These are phyloP conservation scores for Cacatua alba DNA, from an alignment of 2,113 vertebrate genomes.

Conservation along the genomic window DNA sequence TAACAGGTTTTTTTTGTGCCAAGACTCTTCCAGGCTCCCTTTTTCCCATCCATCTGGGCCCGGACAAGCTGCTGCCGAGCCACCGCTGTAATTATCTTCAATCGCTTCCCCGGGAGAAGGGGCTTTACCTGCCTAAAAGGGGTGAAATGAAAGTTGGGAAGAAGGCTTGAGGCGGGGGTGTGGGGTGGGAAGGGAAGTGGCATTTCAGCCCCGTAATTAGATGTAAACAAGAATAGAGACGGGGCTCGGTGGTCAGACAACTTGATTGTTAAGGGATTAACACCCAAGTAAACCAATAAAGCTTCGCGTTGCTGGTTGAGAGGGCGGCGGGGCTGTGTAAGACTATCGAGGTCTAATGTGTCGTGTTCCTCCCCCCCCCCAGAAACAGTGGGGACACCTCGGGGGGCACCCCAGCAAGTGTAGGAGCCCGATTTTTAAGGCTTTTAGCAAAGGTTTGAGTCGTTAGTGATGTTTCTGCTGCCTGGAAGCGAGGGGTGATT, in stretches of 20 bases:
- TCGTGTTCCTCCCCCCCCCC: not conserved
- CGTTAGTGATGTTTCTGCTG: not conserved
- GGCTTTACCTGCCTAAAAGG: constrained; percentile 58
- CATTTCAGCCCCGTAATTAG: constrained; percentile 80
- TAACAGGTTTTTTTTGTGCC: not conserved
- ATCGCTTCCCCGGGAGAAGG: constrained; percentile 11
- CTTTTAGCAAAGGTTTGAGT: not conserved
- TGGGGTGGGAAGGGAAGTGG: constrained; percentile 63
- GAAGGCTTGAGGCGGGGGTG: not conserved
- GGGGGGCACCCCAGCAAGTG: not conserved
- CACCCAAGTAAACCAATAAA: constrained; percentile 79
- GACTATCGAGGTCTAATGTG: not conserved
- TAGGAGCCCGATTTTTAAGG: not conserved
- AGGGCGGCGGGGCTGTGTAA: constrained; percentile 35
- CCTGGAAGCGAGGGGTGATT: rapidly evolving
- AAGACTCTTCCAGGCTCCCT: not conserved
- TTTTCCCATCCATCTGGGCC: not conserved
- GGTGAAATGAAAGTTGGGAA: constrained; percentile 28
- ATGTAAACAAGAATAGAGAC: constrained; percentile 79
- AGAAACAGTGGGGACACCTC: not conserved
- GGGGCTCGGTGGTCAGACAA: constrained; percentile 60
- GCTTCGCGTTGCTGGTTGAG: constrained; percentile 36
- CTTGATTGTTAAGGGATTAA: constrained; percentile 80
- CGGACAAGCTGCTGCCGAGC: not conserved
- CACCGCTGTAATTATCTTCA: constrained; percentile 8